These are phyloP conservation scores for Bos indicus DNA, from an alignment of 2,113 vertebrate genomes.

Conservation along the genomic window DNA sequence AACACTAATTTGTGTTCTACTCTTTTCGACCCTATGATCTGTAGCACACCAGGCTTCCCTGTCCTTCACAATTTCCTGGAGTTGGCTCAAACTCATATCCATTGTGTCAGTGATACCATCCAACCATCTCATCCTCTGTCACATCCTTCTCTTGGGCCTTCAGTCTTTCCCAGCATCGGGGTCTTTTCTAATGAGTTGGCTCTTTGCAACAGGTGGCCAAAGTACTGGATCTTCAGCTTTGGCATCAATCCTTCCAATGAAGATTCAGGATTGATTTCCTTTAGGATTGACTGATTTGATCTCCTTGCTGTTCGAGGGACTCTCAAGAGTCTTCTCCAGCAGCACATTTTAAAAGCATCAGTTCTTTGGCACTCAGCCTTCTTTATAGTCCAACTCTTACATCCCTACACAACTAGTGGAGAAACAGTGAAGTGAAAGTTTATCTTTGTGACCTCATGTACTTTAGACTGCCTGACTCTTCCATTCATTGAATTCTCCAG, in stretches of 20 bases:
- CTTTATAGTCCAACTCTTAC: background rate
- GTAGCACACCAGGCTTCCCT: background rate
- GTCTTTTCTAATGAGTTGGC: background rate
- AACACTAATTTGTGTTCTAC: background rate
- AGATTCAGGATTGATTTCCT: background rate
- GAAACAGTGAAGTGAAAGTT: background rate
- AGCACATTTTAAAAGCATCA: background rate
- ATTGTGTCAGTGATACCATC: background rate
- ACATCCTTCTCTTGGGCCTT: background rate
- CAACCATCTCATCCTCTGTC: background rate
- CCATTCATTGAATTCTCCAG: background rate
- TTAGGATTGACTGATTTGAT: background rate
- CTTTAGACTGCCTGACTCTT: background rate
- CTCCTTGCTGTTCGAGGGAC: background rate
- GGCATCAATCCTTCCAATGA: background rate
- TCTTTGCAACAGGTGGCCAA: background rate
- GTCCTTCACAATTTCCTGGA: background rate
- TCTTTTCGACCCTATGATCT: background rate
- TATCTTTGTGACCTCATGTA: background rate
- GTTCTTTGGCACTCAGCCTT: background rate
- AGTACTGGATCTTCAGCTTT: background rate
- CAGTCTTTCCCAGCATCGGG: background rate
- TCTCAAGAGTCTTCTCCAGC: background rate
- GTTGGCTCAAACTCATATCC: background rate
- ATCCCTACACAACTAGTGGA: background rate